These are phyloP conservation scores for Caranx ignobilis DNA, from an alignment of 2,113 vertebrate species.

Conservation along the genomic window DNA sequence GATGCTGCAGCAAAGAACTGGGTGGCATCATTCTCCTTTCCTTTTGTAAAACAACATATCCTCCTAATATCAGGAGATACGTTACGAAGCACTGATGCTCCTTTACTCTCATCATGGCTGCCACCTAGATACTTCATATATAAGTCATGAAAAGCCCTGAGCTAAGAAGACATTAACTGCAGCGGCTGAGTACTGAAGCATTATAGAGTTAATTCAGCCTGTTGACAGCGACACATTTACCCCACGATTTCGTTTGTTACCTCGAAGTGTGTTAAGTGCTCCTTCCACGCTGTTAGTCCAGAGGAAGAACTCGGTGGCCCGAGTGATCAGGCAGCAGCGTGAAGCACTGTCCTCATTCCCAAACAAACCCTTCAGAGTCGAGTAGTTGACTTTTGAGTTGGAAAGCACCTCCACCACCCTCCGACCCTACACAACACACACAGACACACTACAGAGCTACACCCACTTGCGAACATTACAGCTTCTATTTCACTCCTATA, in stretches of 20 bases:
- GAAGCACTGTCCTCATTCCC: conserved; percentile 84
- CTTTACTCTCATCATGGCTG: too few species aligned
- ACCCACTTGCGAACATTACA: not conserved
- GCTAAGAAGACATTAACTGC: too few species aligned
- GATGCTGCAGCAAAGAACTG: too few species aligned
- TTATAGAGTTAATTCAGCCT: not conserved
- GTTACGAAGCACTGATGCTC: too few species aligned
- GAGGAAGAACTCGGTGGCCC: conserved; percentile 91
- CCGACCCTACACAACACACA: conserved; percentile 84
- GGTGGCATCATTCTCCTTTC: too few species aligned
- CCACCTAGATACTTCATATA: too few species aligned
- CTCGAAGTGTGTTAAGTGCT: conserved; percentile 88
- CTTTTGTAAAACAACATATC: too few species aligned
- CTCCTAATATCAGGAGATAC: too few species aligned
- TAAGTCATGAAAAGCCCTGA: too few species aligned
- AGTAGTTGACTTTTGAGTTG: conserved; percentile 86
- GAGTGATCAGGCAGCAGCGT: conserved; percentile 90
- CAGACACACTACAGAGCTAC: not conserved
- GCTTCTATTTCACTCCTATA: not conserved
- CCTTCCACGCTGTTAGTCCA: conserved; percentile 88
- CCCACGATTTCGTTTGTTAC: conserved; percentile 71
- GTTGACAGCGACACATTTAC: too few species aligned
- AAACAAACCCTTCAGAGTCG: conserved; percentile 87
- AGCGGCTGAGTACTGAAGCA: not conserved
- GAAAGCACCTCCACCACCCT: conserved; percentile 88